Percentiles rank a stretch among this genome's conserved stretches.
Conservation (phyloP, 2,888 invertebrate genomes). For the Anthoptus insignis region DNA sequence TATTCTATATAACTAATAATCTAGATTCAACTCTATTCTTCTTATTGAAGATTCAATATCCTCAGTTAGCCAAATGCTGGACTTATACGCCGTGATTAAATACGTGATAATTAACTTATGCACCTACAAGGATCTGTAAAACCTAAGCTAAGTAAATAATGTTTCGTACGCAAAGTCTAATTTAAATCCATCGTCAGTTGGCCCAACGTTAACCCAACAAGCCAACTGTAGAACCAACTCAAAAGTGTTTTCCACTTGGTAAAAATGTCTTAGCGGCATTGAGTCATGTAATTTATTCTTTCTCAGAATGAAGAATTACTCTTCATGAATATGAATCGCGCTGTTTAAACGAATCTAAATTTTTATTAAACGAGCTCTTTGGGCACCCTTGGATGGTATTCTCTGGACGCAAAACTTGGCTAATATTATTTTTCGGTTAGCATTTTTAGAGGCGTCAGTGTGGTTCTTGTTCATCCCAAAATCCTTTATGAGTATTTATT, state of each 20-base stretch:
- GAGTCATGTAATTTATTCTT: constrained; percentile 54
- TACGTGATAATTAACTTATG: too few species aligned
- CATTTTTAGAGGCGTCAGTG: constrained; percentile 34
- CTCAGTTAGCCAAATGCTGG: too few species aligned
- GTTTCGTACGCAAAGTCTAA: too few species aligned
- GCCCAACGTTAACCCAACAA: neutral
- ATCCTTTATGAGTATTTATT: constrained; percentile 46
- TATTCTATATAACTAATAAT: too few species aligned
- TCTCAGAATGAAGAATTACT: constrained; percentile 60
- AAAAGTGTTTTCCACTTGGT: constrained; percentile 7
- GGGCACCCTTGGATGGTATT: constrained; percentile 9
- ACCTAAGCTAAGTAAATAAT: too few species aligned
- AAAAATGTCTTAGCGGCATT: constrained; percentile 27
- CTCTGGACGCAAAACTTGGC: constrained; percentile 54
- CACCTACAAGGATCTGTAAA: too few species aligned
- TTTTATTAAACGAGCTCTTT: constrained; percentile 37
- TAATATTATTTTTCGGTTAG: constrained; percentile 45
- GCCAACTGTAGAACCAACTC: neutral
- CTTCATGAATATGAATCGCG: constrained; percentile 71
- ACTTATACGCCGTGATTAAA: too few species aligned
- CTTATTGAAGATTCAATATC: too few species aligned
- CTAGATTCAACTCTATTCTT: too few species aligned
- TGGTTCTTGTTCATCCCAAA: constrained; percentile 40
- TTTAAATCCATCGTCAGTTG: neutral
- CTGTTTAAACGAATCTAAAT: constrained; percentile 59